Base-by-base conservation (phyloP, 1,140 invertebrate genomes). In the Pseudachorutes palmiensis region DNA sequence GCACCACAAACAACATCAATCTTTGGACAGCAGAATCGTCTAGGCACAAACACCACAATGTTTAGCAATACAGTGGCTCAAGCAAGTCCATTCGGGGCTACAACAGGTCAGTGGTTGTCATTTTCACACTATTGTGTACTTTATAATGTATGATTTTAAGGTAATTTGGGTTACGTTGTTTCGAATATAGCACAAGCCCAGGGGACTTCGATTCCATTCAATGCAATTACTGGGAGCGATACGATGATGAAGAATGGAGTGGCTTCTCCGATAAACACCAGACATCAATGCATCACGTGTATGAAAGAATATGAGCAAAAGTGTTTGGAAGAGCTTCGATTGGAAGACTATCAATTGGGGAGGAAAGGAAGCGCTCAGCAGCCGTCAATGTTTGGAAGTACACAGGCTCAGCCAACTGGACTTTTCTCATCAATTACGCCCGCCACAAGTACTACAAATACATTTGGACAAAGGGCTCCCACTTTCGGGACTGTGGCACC, bases 231-330 rank as follows among this genome's bases (percentile, higher is more conserved):
- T 58, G 93, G 93, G 22, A 90, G 86, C 0, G 94, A 97, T 76
- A 91, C 92, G 0, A 89, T 97, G 81, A 83, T 92, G 62, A 97
- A 97, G 78, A 87, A 87, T 78, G 91, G 90, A 1, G 82, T 84
- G 14, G 85, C 87, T 1, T 85, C 86, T 72, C 92, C 82, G 65
- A 93, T 98, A 69, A 89, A 84, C 66, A 97, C 92, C 1, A 85
- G 90, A 73, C 92, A 97, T 78, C 91, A 96, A 77, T 97, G 93
- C 76, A 98, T 98, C 48, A 94, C 92, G 2, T 91, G 89, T 68
- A 98, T 97, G 95, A 96, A 97, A 81, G 94, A 98, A 76, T 98
- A 98, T 80, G 94, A 98, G 76, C 80, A 76, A 28, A 98, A 98
- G 81, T 94, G 91, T 0, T 78, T 98, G 29, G 94, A 97, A 79